Base-by-base conservation (phyloP, 1,140 invertebrate genomes). In the Drosophila kikkawai region DNA sequence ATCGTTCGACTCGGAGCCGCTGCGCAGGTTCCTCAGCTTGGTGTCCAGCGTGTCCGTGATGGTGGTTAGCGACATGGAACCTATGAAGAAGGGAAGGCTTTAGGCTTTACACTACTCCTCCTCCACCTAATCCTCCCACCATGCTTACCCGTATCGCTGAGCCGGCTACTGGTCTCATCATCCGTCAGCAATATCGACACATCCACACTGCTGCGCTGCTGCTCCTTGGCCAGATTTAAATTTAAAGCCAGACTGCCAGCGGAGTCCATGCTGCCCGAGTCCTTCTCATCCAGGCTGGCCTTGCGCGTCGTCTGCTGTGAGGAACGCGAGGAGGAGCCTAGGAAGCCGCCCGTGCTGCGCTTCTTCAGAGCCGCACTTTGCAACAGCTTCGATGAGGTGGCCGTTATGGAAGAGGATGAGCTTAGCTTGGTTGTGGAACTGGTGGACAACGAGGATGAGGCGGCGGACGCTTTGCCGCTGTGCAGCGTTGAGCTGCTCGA, bases 11-110 rank as follows among this genome's bases (percentile, higher is more conserved):
- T 92, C 91, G 7, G 90, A 92, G 13, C 90, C 93, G 78, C 94
- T 94, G 26, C 94, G 91, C 47, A 96, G 82, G 17, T 94, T 95
- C 47, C 95, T 94, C 88, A 96, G 93, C 93, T 97, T 97, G 67
- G 95, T 95, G 85, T 97, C 96, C 80, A 96, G 95, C 5, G 96
- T 95, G 56, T 96, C 95, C 13, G 96, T 97, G 50, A 97, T 94
- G 51, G 95, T 96, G 42, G 91, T 91, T 42, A 93, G 71, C 9
- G 92, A 93, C 92, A 93, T 93, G 36, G 92, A 93, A 61, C 92
- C 96, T 48, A 47, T 26, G 7, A 45, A 3, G 5, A 45, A 22
- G 17, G 9, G 17, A 19, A 19, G 7, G 11, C 19, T 6, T 29
- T 29, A 29, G 26, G 26, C 26, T 29, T 6, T 29, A 29, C 26